phyloP scores from a whole-genome alignment of 1,140 invertebrate genomes.

The Hypsibius dujardini region DNA sequence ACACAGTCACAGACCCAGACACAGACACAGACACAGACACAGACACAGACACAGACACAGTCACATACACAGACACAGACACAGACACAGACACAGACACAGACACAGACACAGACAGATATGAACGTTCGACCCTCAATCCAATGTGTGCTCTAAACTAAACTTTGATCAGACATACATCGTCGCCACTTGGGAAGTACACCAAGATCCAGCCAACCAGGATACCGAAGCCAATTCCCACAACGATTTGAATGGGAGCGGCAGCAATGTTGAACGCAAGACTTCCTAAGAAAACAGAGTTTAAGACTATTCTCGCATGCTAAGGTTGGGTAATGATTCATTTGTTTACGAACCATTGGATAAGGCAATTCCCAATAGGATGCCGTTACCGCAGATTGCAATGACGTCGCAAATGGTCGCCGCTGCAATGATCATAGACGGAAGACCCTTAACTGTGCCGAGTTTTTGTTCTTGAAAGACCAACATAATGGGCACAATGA shows the following conservation, averaged over 20 bases:
- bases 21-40: too few relatives aligned
- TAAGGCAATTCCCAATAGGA: conserved; percentile 62
- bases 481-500: conserved; percentile 77
- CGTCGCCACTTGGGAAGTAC: conserved; percentile 15
- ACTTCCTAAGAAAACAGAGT: conserved; percentile 1
- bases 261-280: not conserved
- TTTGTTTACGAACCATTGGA: conserved; percentile 38
- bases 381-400: conserved; percentile 68
- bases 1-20: too few relatives aligned
- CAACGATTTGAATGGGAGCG: not conserved
- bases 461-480: conserved; percentile 61
- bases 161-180: not conserved
- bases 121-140: too few relatives aligned
- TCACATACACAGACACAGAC: too few relatives aligned
- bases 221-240: not conserved
- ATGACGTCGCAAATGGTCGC: conserved; percentile 66
- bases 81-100: too few relatives aligned
- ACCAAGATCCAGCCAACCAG: not conserved
- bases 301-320: too few relatives aligned
- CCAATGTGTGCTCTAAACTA: too few relatives aligned
- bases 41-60: too few relatives aligned
- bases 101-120: too few relatives aligned
- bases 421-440: conserved; percentile 81
- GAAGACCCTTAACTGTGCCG: conserved; percentile 79
- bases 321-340: not conserved